These are phyloP conservation scores for Idris sp. DNA, from an alignment of 1,140 invertebrate genomes.

Conservation along the genomic window DNA sequence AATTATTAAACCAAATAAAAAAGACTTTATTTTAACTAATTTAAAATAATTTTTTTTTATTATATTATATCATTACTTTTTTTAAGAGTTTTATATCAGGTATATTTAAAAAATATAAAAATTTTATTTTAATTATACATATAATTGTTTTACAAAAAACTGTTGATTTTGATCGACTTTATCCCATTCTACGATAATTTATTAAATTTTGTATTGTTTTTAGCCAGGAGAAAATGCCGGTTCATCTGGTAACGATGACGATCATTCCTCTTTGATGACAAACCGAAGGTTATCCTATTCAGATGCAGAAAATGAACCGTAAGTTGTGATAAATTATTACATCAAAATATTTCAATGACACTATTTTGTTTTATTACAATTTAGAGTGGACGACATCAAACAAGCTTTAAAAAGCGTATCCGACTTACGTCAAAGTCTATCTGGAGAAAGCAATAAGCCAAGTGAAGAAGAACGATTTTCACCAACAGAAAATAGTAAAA, in stretches of 20 bases:
- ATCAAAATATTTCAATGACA: no score
- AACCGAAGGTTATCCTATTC: slow-evolving; percentile 69
- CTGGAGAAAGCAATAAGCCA: slow-evolving; percentile 55
- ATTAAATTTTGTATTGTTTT: no score
- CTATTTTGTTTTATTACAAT: slow-evolving; percentile 10
- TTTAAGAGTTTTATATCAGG: no score
- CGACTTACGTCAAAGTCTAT: slow-evolving; percentile 64
- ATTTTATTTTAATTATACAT: no score
- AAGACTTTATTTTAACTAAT: no score
- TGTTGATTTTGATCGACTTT: no score
- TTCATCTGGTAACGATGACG: background rate
- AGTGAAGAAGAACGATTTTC: slow-evolving; percentile 2
- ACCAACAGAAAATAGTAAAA: background rate
- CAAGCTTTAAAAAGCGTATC: slow-evolving; percentile 68
- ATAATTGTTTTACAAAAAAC: no score
- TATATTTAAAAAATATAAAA: no score
- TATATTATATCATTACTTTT: no score
- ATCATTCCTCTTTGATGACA: slow-evolving; percentile 28
- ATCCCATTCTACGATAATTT: no score
- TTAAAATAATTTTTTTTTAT: no score
- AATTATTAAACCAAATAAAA: no score
- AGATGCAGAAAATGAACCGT: slow-evolving; percentile 68
- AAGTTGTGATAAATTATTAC: slow-evolving; percentile 26
- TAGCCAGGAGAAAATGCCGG: background rate
- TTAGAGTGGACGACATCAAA: slow-evolving; percentile 68